Evolutionary conservation across 2,888 invertebrate species (phyloP).

Genomic region (Pyrochroa serraticornis): DNA sequence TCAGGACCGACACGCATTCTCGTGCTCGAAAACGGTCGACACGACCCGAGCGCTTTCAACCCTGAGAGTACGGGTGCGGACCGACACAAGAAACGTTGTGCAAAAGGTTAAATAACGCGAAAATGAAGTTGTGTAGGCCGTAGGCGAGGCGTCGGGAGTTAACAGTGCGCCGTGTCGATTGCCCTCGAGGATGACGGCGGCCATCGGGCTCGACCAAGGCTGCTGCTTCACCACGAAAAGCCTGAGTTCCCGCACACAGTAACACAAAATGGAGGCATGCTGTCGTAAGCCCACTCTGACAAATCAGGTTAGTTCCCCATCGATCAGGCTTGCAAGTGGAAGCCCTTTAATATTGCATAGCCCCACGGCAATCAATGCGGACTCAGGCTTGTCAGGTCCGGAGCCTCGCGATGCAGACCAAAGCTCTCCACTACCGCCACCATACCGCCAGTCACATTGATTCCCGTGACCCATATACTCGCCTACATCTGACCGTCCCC

Average conservation of each 20-base stretch:
- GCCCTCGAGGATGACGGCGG: slow-evolving; percentile 32
- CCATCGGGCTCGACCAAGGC: slow-evolving; percentile 28
- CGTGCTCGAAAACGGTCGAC: slow-evolving; percentile 46
- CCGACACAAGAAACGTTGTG: slow-evolving; percentile 43
- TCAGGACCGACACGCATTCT: slow-evolving; percentile 37
- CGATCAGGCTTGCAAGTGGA: background rate
- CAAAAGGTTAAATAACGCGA: slow-evolving; percentile 36
- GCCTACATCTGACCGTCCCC: background rate
- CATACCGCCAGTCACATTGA: slow-evolving; percentile 22
- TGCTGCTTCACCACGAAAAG: slow-evolving; percentile 32
- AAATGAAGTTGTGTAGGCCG: slow-evolving; percentile 47
- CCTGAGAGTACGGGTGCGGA: slow-evolving; percentile 54
- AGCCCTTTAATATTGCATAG: background rate
- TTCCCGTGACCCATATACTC: slow-evolving; percentile 27
- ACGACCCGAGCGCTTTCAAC: slow-evolving; percentile 46
- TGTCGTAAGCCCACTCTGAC: slow-evolving; percentile 54
- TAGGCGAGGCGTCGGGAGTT: slow-evolving; percentile 30
- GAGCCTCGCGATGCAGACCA: slow-evolving; percentile 3
- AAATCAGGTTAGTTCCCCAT: slow-evolving; percentile 52
- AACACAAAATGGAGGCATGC: slow-evolving; percentile 49
- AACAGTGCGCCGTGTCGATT: slow-evolving; percentile 3
- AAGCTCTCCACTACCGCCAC: slow-evolving; percentile 4
- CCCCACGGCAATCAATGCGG: slow-evolving; percentile 10
- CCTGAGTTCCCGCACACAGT: slow-evolving; percentile 38
- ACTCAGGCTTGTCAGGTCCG: background rate